Conservation (phyloP, 37 sponge, comb jelly and placozoan genomes). For the Ephydatia muelleri region DNA sequence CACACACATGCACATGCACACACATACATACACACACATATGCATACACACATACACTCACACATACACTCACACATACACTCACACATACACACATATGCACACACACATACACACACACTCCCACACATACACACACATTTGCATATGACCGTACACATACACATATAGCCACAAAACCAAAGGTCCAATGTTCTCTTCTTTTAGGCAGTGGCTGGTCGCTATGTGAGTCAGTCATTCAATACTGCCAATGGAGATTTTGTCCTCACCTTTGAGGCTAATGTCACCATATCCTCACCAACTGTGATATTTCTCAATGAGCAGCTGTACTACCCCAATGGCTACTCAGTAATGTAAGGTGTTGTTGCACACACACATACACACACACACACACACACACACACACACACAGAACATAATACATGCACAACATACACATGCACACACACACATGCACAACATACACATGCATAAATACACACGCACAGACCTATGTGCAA, state of each 20-base stretch:
- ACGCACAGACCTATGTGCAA: no score
- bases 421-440: no score
- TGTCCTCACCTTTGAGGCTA: conserved; percentile 30
- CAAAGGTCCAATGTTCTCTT: no score
- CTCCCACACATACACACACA: no score
- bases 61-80: no score
- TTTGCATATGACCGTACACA: neutral
- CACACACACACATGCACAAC: no score
- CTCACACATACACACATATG: no score
- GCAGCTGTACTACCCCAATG: conserved; percentile 61
- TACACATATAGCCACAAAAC: neutral
- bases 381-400: no score
- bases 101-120: no score
- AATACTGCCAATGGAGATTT: conserved; percentile 42
- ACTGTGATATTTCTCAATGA: conserved; percentile 73
- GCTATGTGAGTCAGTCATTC: conserved; percentile 44
- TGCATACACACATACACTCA: no score
- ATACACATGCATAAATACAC: neutral
- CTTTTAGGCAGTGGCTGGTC: conserved; percentile 76
- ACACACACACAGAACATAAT: no score
- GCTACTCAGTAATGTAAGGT: conserved; percentile 56
- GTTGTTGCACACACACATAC: neutral
- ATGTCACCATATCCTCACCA: conserved; percentile 7
- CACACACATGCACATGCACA: neutral
- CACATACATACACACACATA: neutral